A percentile compares a stretch with the other conserved stretches of the same genome.
These are phyloP conservation scores for Epizoanthus scotinus DNA, from an alignment of 92 coral and sea anemone species.

Conservation along the genomic window DNA sequence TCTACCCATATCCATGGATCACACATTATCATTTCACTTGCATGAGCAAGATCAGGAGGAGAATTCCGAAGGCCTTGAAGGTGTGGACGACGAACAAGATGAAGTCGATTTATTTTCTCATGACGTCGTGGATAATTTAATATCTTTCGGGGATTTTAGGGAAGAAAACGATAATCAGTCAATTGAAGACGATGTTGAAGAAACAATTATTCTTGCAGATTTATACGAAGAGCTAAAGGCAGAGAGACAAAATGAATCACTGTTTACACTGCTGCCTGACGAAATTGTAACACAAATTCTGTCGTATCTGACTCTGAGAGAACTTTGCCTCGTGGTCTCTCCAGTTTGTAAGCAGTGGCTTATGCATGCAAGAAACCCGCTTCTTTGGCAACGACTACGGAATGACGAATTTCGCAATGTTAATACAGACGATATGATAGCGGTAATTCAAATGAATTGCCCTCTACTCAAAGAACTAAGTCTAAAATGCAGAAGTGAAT, in stretches of 20 bases:
- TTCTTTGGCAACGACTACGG: slow-evolving; percentile 75
- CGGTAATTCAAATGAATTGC: slow-evolving; percentile 56
- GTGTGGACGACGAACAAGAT: not conserved
- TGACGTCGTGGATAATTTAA: slow-evolving; percentile 12
- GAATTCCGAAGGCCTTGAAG: slow-evolving; percentile 3
- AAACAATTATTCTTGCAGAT: slow-evolving; percentile 33
- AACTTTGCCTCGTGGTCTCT: slow-evolving; percentile 62
- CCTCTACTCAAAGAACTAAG: slow-evolving; percentile 75
- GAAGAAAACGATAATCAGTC: not conserved
- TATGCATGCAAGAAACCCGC: slow-evolving; percentile 57
- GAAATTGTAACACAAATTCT: slow-evolving; percentile 77
- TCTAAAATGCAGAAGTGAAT: slow-evolving; percentile 60
- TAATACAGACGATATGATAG: slow-evolving; percentile 38
- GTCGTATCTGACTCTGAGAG: slow-evolving; percentile 68
- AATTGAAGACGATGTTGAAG: slow-evolving; percentile 45
- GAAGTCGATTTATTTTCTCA: not conserved
- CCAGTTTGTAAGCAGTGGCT: slow-evolving; percentile 78
- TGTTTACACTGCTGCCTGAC: slow-evolving; percentile 70
- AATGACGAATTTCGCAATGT: slow-evolving; percentile 52
- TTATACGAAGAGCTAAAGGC: not conserved
- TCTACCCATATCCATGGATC: not conserved
- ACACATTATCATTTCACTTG: not conserved
- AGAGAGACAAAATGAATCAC: not conserved
- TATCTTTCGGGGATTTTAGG: not conserved
- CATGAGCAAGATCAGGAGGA: not conserved